A percentile compares a stretch with the other conserved stretches of the same genome.
phyloP scores from a whole-genome alignment of 2,113 vertebrate species.

The Salvelinus fontinalis region DNA sequence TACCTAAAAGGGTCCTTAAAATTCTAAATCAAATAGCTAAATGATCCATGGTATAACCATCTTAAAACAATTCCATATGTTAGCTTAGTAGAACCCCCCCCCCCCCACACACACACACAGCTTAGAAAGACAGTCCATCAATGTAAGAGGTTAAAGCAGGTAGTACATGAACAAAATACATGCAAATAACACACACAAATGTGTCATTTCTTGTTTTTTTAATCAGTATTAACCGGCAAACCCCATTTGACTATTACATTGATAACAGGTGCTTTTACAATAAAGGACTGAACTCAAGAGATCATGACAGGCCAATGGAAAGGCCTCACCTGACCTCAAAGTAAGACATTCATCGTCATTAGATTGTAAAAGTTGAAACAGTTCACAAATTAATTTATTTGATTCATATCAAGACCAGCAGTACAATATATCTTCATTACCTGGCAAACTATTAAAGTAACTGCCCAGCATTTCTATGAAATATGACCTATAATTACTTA shows the following conservation, averaged over 20 bases:
- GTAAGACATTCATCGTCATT: slow-evolving; percentile 80
- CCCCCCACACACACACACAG: no score
- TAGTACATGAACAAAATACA: neutral
- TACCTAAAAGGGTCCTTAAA: no score
- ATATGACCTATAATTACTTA: no score
- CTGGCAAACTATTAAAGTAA: slow-evolving; percentile 65
- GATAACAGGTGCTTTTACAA: slow-evolving; percentile 76
- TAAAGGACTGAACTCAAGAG: slow-evolving; percentile 64
- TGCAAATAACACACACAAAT: neutral
- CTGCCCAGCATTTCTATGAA: no score
- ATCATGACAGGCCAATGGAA: slow-evolving; percentile 51
- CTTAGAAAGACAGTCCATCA: no score
- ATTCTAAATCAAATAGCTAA: no score
- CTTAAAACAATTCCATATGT: no score
- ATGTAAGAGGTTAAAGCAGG: no score
- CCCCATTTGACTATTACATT: slow-evolving; percentile 74
- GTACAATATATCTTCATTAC: slow-evolving; percentile 57
- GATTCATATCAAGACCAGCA: slow-evolving; percentile 72
- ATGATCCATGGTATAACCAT: no score
- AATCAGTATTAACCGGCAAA: slow-evolving; percentile 69
- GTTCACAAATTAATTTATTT: slow-evolving; percentile 68
- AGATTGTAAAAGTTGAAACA: slow-evolving; percentile 67
- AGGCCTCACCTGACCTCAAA: slow-evolving; percentile 65
- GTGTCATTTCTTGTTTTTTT: slow-evolving; percentile 59
- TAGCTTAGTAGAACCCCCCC: no score